Conservation (phyloP, 2,888 invertebrate genomes). For the Latheticus oryzae region DNA sequence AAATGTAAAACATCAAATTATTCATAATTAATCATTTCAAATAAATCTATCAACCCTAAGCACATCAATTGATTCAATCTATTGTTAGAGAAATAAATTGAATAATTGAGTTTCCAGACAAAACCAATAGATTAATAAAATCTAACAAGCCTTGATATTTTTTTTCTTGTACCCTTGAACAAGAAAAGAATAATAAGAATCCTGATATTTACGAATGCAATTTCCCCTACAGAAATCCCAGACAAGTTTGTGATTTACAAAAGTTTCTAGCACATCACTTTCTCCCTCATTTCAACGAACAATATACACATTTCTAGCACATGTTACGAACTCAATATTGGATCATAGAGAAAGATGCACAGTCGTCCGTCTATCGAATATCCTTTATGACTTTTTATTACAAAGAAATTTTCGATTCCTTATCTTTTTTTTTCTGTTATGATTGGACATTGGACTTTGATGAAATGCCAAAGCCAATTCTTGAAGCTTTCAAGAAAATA, state of each 20-base stretch:
- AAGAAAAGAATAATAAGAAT: no score
- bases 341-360: slow-evolving; percentile 17
- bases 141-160: no score
- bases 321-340: slow-evolving; percentile 34
- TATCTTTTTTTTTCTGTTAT: slow-evolving; percentile 21
- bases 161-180: no score
- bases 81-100: neutral
- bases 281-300: slow-evolving; percentile 20
- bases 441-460: slow-evolving; percentile 21
- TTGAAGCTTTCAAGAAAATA: slow-evolving; percentile 22
- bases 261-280: slow-evolving; percentile 22
- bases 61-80: neutral
- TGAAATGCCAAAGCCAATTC: slow-evolving; percentile 22
- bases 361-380: slow-evolving; percentile 8
- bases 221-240: slow-evolving; percentile 2
- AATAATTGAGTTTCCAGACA: slow-evolving; percentile 2
- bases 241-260: slow-evolving; percentile 6
- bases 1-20: slow-evolving; percentile 5
- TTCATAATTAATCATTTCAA: no score
- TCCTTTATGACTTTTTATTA: slow-evolving; percentile 33
- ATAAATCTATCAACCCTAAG: no score
- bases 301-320: slow-evolving; percentile 31
- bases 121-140: slow-evolving; percentile 3
- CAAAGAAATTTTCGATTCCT: slow-evolving; percentile 25
- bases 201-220: neutral